Evolutionary conservation across 2,113 vertebrate species (phyloP), one percentile per base, ranked within the genome.

Genomic region (Phaethon lepturus): DNA sequence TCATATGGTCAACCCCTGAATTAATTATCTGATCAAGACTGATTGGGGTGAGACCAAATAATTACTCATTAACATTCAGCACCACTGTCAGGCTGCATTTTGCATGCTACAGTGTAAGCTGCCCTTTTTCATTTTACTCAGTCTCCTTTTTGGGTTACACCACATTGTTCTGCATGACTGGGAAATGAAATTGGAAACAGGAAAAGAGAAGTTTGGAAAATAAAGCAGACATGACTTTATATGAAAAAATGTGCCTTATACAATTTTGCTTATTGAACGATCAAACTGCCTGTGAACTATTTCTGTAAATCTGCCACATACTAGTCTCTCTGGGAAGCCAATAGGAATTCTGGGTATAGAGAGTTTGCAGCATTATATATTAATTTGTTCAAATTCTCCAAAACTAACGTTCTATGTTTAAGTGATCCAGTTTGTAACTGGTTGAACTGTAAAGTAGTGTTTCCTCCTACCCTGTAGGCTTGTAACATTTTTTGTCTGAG

Each of bases 11-110:
- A 58, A 6, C 26, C 64, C 72, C 19, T 45, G 78, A 93, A 93
- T 95, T 96, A 90, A 97, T 97, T 92, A 94, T 90, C 92, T 78
- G 74, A 49, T 94, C 55, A 69, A 95, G 84, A 96, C 92, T 96
- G 96, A 97, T 97, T 96, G 93, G 75, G 75, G 53, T 95, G 93
- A 97, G 78, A 97, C 64, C 86, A 96, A 95, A 89, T 94, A 84
- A 52, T 86, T 76, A 67, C 79, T 82, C 67, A 53, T 88, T 75
- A 79, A 35, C 74, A 92, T 81, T 87, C 74, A 92, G 16, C 47
- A 86, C 66, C 76, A 93, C 22, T 82, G 45, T 76, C 87, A 78
- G 29, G 28, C 38, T 90, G 60, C 29, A 87, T 94, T 89, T 96
- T 91, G 86, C 81, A 92, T 94, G 92, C 93, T 67, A 69, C 29